Base-by-base conservation (phyloP, 2,797 vertebrate genomes). In the Chromobotia macracanthus region DNA sequence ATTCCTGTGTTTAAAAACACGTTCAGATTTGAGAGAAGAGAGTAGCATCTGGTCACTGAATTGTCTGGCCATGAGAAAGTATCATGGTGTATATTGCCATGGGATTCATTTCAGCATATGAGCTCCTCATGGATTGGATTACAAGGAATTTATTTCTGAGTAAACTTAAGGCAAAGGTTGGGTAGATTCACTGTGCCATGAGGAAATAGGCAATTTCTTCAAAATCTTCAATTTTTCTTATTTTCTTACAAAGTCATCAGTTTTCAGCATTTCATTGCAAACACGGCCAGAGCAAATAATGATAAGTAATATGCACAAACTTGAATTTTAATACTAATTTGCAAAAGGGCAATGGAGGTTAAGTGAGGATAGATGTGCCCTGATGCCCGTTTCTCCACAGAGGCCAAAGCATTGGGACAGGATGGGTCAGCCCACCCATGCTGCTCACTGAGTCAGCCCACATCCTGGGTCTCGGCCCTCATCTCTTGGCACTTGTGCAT, bases 371-470 rank as follows among this genome's bases (percentile, higher is more conserved):
- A 81, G 65, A 80, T 74, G 71, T 85, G 70, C 61, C 75, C 75
- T 79, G 75, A 81, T 86, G 80, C 80, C 67, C 78, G 79, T 86
- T 84, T 84, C 77, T 82, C 83, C 80, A 82, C 75, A 46, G 80
- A 78, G 72, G 72, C 75, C 78, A 69, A 81, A 69, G 82, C 82
- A 76, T 81, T 75, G 71, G 74, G 78, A 75, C 78, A 84, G 75
- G 82, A 72, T 74, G 79, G 80, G 75, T 82, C 78, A 84, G 84
- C 75, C 84, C 86, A 87, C 86, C 80, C 86, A 85, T 68, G 56
- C 80, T 85, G 80, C 75, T 41, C 38, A 8, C 38, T 69, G 66
- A 80, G 80, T 82, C 79, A 84, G 82, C 75, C 72, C 77, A 81
- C 74, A 83, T 86, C 82, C 67, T 80, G 83, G 75, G 80, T 82